phyloP scores from a whole-genome alignment of 2,797 vertebrate species.

The Emydoidea blandingii region DNA sequence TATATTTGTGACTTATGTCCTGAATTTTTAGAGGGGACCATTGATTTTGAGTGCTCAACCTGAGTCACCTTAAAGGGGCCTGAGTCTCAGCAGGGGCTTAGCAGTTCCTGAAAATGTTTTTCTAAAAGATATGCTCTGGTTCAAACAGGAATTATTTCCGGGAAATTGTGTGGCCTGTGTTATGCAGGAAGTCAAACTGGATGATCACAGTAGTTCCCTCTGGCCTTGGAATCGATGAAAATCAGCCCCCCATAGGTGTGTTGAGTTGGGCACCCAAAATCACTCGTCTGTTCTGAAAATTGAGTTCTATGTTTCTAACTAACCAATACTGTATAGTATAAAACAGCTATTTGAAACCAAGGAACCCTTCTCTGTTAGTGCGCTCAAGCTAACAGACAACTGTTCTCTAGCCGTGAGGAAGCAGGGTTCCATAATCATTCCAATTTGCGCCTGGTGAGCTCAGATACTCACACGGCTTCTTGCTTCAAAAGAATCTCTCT shows the following conservation, averaged over 20 bases:
- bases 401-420: constrained; percentile 4
- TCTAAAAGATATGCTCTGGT: background rate
- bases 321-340: background rate
- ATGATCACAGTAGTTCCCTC: too few species aligned
- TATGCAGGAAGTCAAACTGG: too few species aligned
- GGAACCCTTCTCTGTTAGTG: background rate
- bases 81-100: background rate
- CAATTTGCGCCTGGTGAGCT: background rate
- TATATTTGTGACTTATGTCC: background rate
- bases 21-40: background rate
- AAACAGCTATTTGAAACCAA: background rate
- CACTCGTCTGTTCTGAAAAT: constrained; percentile 10
- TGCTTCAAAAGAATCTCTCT: constrained; percentile 9
- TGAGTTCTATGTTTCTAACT: background rate
- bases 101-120: background rate
- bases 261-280: background rate
- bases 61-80: background rate
- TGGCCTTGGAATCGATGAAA: too few species aligned
- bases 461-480: background rate
- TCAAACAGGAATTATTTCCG: too few species aligned
- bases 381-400: constrained; percentile 14
- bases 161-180: too few species aligned
- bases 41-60: background rate
- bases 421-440: background rate
- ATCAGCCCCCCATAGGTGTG: background rate